Evolutionary conservation across 2,113 vertebrate species (phyloP), one percentile per base, ranked within the genome.

Genomic region (Mola mola): DNA sequence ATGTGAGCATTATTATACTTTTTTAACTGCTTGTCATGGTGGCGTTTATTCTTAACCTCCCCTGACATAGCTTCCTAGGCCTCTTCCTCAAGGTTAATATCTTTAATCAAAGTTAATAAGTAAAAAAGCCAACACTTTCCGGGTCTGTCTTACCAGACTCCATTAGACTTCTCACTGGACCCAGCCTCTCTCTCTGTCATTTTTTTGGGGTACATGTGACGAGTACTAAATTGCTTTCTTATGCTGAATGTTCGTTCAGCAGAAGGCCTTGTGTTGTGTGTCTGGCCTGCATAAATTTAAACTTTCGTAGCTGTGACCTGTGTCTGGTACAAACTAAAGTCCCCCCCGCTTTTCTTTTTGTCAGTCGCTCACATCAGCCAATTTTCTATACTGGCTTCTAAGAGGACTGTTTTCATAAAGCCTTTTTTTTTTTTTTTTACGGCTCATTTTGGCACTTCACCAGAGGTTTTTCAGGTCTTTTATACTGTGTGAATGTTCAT

Each of bases 161-260:
- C 84, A 84, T 91, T 88, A 87, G 67, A 66, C 72, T 75, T 77
- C 68, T 84, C 51, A 16, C 22, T 25, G 60, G 66, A 74, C 83
- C 61, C 28, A 37, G 57, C 40, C 55, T 64, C 76, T 67, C 66
- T 68, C 52, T 57, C 12, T 68, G 62, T 78, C 34, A 55, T 84
- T 83, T 64, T 55, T 72, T 71, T 24, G 31, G 41, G 60, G 82
- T 85, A 81, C 63, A 75, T 79, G 84, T 66, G 75, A 78, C 25
- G 62, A 79, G 75, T 60, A 50, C 65, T 53, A 90, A 92, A 92
- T 90, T 90, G 85, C 90, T 92, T 91, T 92, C 90, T 90, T 71
- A 91, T 92, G 91, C 66, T 40, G 58, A 64, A 52, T 71, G 66
- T 80, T 84, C 34, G n/a, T 75, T 62, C 67, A 66, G 66, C 69